Evolutionary conservation across 1,140 invertebrate species (phyloP), one percentile per base, ranked within the genome.

Genomic region (Dendroctonus ponderosae): DNA sequence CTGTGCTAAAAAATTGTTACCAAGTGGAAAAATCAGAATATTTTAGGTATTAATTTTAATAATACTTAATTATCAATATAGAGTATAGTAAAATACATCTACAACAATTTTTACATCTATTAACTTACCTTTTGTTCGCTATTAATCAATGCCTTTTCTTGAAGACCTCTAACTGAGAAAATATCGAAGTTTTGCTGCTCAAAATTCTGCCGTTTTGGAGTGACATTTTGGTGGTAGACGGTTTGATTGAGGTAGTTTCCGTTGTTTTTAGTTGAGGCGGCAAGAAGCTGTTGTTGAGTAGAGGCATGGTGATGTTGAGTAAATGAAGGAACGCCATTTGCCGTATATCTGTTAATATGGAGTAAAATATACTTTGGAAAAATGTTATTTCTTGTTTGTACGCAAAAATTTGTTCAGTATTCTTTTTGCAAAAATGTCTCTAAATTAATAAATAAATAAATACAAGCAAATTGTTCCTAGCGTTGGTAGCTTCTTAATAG

Each of bases 281-380:
- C 70, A 50, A 72, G 70, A 15, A 77, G 63, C 49, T 75, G 70
- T 67, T 78, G 76, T 62, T 76, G 76, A 48, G 74, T 68, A 40
- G 71, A 69, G 7, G 76, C 72, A 66, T 74, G 77, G 66, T 79
- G 76, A 52, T 78, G 77, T 71, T 78, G 77, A 3, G 77, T 77
- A 59, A 77, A 78, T 3, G 76, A 76, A 12, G 76, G 76, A 67
- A 79, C 67, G 14, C 76, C 76, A 70, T 79, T 78, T 7, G 77
- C 74, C 11, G 77, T 77, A 67, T 79, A 79, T 49, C 77, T 74
- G 66, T 69, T 9, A n/a, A 56, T 8, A 57, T 38, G 38, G 26
- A 26, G 3, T 26, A 26, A 37, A 39, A 66, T 2, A 7, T 3
- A 11, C 44, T 46, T 46, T 2, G 44, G 2, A 11, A 8, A 8